Conservation (phyloP, 1,140 invertebrate species). For the Micrasema minimum region DNA sequence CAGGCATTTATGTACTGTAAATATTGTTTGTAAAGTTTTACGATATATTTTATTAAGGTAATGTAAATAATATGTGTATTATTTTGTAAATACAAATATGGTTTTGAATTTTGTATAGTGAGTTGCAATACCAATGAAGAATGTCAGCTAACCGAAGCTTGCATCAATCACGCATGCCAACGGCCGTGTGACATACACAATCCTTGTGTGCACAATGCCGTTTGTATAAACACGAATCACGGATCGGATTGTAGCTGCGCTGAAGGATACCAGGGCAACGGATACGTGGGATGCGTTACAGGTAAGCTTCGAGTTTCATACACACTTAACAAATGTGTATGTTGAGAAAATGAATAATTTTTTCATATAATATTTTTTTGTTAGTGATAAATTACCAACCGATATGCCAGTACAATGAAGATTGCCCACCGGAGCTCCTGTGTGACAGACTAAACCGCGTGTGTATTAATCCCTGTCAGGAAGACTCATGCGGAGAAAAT, state of each 20-base stretch:
- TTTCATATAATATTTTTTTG: too few relatives aligned
- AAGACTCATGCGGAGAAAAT: conserved; percentile 85
- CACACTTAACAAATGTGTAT: not conserved
- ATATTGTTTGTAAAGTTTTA: conserved; percentile 26
- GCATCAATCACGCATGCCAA: conserved; percentile 82
- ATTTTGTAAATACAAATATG: conserved; percentile 50
- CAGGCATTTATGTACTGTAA: conserved; percentile 47
- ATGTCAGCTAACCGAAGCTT: conserved; percentile 82
- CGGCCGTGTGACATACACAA: conserved; percentile 84
- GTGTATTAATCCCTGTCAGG: conserved; percentile 85
- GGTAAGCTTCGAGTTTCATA: conserved; percentile 66
- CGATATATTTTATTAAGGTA: conserved; percentile 31
- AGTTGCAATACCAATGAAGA: conserved; percentile 85
- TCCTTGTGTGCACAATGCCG: conserved; percentile 84
- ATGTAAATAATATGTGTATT: conserved; percentile 29
- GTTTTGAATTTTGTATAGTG: conserved; percentile 69
- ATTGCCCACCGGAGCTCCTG: conserved; percentile 83
- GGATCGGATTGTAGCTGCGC: conserved; percentile 85
- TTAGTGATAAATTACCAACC: conserved; percentile 73
- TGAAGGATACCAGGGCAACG: conserved; percentile 87
- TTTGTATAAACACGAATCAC: conserved; percentile 90
- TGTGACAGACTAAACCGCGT: conserved; percentile 84
- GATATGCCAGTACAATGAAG: conserved; percentile 90
- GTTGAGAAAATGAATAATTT: too few relatives aligned
- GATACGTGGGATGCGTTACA: conserved; percentile 80